These are phyloP conservation scores for Uropsilus gracilis DNA, from an alignment of 2,113 vertebrate genomes.

Conservation along the genomic window DNA sequence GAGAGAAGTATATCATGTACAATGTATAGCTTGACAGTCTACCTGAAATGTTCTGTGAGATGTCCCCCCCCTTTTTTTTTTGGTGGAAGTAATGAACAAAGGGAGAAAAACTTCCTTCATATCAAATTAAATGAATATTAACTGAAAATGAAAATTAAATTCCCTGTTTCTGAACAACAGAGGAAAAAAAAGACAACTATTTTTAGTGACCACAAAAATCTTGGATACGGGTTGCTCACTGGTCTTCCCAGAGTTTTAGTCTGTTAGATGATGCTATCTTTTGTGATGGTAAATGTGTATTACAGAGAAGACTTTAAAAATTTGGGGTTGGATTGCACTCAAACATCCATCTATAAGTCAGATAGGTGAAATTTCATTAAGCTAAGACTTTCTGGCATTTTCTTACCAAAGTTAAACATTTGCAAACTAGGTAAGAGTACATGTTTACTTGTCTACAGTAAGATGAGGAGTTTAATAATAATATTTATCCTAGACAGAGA, in stretches of 20 bases:
- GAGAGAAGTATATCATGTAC: background rate
- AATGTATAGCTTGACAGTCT: background rate
- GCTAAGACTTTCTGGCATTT: constrained; percentile 79
- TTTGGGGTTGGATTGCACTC: constrained; percentile 79
- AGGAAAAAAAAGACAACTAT: background rate
- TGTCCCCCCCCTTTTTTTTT: background rate
- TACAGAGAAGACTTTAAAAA: constrained; percentile 81
- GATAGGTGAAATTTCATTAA: constrained; percentile 84
- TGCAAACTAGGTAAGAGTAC: constrained; percentile 77
- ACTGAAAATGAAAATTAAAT: constrained; percentile 66
- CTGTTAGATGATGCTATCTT: constrained; percentile 77
- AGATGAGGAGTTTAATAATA: constrained; percentile 83
- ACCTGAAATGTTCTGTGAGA: background rate
- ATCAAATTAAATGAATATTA: constrained; percentile 35
- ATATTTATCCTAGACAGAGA: constrained; percentile 80
- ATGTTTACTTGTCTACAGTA: constrained; percentile 80
- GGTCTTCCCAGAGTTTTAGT: constrained; percentile 68
- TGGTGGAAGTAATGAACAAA: background rate
- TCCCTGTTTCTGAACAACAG: background rate
- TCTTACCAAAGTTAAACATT: constrained; percentile 77
- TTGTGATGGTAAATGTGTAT: constrained; percentile 81
- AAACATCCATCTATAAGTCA: constrained; percentile 84
- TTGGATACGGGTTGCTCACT: background rate
- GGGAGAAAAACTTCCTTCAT: background rate
- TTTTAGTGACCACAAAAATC: constrained; percentile 40